A percentile compares a stretch with the other conserved stretches of the same genome.
Evolutionary conservation across 2,113 vertebrate species (phyloP).

Genomic region (Microcebus griseorufus): DNA sequence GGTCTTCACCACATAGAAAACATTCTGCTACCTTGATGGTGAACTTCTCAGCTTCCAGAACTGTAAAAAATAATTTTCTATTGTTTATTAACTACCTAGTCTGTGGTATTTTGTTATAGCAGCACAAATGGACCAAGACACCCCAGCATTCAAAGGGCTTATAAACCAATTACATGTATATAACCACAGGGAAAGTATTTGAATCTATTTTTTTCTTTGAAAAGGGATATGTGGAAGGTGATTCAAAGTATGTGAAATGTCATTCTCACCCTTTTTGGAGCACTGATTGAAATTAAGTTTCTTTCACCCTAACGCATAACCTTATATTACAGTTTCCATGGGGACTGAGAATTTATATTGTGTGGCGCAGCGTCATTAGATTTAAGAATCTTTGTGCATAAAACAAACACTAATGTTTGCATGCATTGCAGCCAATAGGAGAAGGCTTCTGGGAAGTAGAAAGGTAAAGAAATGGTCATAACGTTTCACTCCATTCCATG

Average conservation of each 20-base stretch:
- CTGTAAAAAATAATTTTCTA: neutral
- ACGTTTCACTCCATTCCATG: neutral
- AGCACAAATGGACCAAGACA: neutral
- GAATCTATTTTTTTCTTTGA: neutral
- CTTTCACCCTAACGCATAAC: neutral
- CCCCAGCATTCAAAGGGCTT: neutral
- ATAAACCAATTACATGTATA: neutral
- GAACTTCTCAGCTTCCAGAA: neutral
- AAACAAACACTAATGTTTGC: slow-evolving; percentile 20
- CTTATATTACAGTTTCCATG: neutral
- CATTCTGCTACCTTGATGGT: neutral
- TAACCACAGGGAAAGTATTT: neutral
- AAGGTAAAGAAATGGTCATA: slow-evolving; percentile 16
- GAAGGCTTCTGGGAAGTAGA: neutral
- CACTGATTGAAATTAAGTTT: neutral
- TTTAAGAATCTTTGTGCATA: neutral
- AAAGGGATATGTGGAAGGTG: neutral
- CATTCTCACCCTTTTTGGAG: neutral
- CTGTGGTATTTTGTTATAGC: neutral
- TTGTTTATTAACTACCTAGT: neutral
- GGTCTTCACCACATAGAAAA: neutral
- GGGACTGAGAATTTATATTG: neutral
- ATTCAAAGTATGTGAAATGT: neutral
- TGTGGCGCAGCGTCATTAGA: neutral
- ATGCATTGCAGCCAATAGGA: neutral